Evolutionary conservation across 1,140 invertebrate species (phyloP).

Genomic region (Papilio polyxenes): DNA sequence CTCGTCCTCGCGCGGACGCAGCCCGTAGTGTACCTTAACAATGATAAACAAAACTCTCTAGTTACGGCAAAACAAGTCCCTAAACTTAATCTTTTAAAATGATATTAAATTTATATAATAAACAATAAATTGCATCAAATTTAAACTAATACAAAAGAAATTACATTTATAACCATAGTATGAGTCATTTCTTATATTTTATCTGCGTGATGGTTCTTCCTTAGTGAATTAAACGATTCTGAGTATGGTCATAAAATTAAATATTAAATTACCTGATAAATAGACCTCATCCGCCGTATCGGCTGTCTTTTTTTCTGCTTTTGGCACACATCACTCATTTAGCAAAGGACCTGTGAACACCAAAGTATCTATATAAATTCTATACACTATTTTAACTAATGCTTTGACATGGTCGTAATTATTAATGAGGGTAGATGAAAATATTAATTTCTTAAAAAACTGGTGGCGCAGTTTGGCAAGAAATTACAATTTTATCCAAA

Average conservation of each 20-base stretch:
- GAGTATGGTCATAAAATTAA: too few relatives aligned
- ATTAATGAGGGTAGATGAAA: not conserved
- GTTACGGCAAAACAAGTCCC: too few relatives aligned
- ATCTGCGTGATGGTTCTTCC: too few relatives aligned
- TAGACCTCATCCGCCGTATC: slow-evolving; percentile 57
- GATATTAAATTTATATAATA: not conserved
- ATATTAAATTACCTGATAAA: slow-evolving; percentile 52
- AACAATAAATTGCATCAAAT: too few relatives aligned
- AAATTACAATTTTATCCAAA: too few relatives aligned
- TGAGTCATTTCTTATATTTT: too few relatives aligned
- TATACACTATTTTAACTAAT: not conserved
- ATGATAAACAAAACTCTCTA: not conserved
- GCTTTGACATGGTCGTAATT: not conserved
- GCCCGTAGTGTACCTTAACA: slow-evolving; percentile 62
- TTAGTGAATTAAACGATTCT: too few relatives aligned
- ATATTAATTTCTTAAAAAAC: not conserved
- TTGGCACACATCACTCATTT: slow-evolving; percentile 66
- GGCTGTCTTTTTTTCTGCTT: slow-evolving; percentile 42
- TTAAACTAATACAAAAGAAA: too few relatives aligned
- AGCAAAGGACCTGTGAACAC: slow-evolving; percentile 49
- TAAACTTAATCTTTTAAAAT: too few relatives aligned
- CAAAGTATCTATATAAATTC: not conserved
- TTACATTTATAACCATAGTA: too few relatives aligned
- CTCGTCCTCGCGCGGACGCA: slow-evolving; percentile 50
- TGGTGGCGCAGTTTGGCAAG: too few relatives aligned